Percentiles rank a stretch among this genome's conserved stretches.
Evolutionary conservation across 2,113 vertebrate genomes (phyloP).

Genomic region (Halcyon senegalensis): DNA sequence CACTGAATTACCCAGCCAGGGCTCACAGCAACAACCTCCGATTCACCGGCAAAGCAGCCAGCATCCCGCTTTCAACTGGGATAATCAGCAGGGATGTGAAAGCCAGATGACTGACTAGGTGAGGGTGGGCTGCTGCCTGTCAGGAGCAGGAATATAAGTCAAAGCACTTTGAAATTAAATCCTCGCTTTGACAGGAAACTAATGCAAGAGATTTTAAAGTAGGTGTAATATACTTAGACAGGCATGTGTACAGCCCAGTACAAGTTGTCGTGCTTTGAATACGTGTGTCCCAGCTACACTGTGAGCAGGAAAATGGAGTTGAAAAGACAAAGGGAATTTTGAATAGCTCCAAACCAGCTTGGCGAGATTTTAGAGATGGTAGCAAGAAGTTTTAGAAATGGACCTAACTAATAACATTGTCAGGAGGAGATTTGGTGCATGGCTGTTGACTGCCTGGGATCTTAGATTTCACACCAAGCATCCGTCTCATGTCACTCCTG

Average conservation of each 20-base stretch:
- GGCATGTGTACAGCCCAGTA: not conserved
- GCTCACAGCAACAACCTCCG: conserved; percentile 10
- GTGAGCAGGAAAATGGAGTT: not conserved
- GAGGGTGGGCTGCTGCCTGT: conserved; percentile 50
- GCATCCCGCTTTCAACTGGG: not conserved
- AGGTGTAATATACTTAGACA: conserved; percentile 53
- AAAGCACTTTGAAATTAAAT: conserved; percentile 62
- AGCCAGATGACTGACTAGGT: conserved; percentile 43
- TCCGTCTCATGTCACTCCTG: not conserved
- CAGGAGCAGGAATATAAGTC: conserved; percentile 43
- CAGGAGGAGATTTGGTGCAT: not conserved
- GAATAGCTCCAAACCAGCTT: conserved; percentile 60
- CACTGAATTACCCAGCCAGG: conserved; percentile 17
- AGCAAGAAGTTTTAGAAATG: conserved; percentile 31
- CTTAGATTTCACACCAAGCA: conserved; percentile 31
- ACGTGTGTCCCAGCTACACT: not conserved
- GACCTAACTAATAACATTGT: conserved; percentile 12
- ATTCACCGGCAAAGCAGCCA: not conserved
- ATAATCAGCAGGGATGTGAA: conserved; percentile 14
- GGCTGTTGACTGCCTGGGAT: not conserved
- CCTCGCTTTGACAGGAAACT: conserved; percentile 57
- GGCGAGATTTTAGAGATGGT: conserved; percentile 51
- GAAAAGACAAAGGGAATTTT: conserved; percentile 54
- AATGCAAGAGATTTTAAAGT: conserved; percentile 43
- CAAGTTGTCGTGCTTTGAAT: not conserved